Evolutionary conservation across 2,888 invertebrate genomes (phyloP).

Genomic region (Acrobasis repandana): DNA sequence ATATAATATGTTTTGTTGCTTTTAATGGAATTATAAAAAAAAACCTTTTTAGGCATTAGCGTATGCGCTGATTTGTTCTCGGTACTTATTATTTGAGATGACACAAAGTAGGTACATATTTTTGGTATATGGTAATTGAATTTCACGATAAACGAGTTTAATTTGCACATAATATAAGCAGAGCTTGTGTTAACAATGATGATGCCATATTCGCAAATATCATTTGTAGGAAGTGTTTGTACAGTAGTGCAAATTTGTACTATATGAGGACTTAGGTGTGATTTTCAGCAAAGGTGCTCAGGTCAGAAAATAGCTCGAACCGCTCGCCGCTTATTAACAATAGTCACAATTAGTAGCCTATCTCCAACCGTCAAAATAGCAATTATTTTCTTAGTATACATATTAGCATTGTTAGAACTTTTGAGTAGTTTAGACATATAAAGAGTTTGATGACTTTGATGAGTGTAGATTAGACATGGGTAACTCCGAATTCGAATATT

Average conservation of each 20-base stretch:
- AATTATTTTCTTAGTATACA: no score
- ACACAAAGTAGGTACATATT: conserved; percentile 11
- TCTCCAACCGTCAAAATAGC: no score
- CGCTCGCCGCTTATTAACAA: no score
- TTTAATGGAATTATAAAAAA: background rate
- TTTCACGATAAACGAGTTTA: conserved; percentile 24
- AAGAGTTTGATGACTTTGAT: no score
- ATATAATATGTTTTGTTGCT: background rate
- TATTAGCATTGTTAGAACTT: no score
- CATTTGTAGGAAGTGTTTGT: conserved; percentile 22
- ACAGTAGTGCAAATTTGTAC: conserved; percentile 22
- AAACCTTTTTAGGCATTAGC: background rate
- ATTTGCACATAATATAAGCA: conserved; percentile 22
- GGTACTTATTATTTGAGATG: conserved; percentile 8
- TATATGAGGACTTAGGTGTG: conserved; percentile 18
- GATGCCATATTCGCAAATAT: conserved; percentile 23
- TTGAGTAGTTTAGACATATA: no score
- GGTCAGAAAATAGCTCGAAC: background rate
- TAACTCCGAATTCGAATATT: no score
- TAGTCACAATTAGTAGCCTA: no score
- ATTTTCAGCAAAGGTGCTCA: background rate
- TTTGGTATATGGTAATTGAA: conserved; percentile 24
- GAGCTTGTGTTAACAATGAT: conserved; percentile 22
- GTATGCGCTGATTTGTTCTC: background rate
- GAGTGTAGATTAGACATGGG: no score